Base-by-base conservation (phyloP, 2,113 vertebrate species). In the Pardalotus punctatus region DNA sequence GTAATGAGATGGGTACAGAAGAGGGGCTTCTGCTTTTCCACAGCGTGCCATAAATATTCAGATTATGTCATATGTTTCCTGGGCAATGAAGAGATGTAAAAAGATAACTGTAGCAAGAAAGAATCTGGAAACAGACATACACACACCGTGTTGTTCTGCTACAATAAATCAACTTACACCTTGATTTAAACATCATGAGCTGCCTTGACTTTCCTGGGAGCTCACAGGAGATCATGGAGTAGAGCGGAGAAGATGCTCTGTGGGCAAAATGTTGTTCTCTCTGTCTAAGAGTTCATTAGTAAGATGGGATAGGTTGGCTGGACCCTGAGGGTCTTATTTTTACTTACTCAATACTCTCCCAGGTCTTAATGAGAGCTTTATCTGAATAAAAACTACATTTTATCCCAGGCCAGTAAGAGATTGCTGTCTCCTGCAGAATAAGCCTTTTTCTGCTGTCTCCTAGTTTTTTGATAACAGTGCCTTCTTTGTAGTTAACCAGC, bases 31-130 rank as follows among this genome's bases (percentile, higher is more conserved):
- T 89, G 97, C 81, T 94, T 74, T 94, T 86, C 67, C 88, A 91
- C 84, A 93, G 84, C 2, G 69, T 93, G 77, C 90, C 85, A 86
- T 86, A 95, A 89, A 93, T 95, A 82, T 94, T 96, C 94, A 93
- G 83, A 84, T 96, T 76, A 48, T 96, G 93, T 94, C 71, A 31
- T 95, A 87, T 97, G 91, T 91, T 91, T 94, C 81, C 51, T 86
- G 36, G 19, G 92, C 80, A 96, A 76, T 78, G 85, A 90, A 61
- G 65, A 51, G 76, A 81, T 92, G 82, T 24, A 54, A 50, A 86
- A 81, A 74, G 58, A 74, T 23, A 70, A 51, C 31, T 11, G 42
- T 17, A 48, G 73, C 20, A 77, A 48, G 69, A 56, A 67, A 88
- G 86, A 51, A 71, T 88, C 60, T 86, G 81, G 65, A 28, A 94